Conservation (phyloP, 2,797 vertebrate species). For the Apogon talboti region DNA sequence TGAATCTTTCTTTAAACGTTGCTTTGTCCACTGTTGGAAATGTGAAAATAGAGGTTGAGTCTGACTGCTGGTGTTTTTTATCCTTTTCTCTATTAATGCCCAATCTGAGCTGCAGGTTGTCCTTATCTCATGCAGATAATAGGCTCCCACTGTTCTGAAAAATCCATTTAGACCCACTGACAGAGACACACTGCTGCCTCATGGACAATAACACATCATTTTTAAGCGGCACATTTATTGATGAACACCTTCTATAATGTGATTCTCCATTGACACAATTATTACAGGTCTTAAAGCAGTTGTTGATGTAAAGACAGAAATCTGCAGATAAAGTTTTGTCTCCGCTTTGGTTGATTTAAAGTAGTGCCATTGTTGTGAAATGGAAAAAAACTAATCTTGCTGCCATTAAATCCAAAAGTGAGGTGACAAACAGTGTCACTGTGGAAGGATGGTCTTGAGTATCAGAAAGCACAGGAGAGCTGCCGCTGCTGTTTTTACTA, state of each 20-base stretch:
- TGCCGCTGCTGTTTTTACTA: too few species aligned
- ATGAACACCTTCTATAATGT: neutral
- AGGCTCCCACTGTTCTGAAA: neutral
- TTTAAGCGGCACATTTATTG: conserved; percentile 8
- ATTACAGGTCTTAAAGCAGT: neutral
- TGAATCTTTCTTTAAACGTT: neutral
- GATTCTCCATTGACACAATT: neutral
- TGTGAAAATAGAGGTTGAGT: neutral
- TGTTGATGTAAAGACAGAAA: too few species aligned
- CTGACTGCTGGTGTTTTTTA: neutral
- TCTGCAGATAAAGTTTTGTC: neutral
- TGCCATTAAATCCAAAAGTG: too few species aligned
- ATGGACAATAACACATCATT: neutral
- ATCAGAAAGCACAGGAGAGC: too few species aligned
- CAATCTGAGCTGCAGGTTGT: neutral
- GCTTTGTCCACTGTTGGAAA: neutral
- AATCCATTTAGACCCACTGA: conserved; percentile 1
- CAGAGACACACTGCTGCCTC: neutral
- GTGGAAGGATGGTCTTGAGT: too few species aligned
- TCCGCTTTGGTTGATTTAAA: neutral
- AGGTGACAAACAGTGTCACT: too few species aligned
- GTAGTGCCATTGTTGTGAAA: too few species aligned
- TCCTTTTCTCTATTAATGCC: neutral
- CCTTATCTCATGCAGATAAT: conserved; percentile 4
- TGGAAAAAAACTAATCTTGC: too few species aligned